Evolutionary conservation across 2,888 invertebrate species (phyloP), one percentile per base, ranked within the genome.

Genomic region (Cartodere bifasciata): DNA sequence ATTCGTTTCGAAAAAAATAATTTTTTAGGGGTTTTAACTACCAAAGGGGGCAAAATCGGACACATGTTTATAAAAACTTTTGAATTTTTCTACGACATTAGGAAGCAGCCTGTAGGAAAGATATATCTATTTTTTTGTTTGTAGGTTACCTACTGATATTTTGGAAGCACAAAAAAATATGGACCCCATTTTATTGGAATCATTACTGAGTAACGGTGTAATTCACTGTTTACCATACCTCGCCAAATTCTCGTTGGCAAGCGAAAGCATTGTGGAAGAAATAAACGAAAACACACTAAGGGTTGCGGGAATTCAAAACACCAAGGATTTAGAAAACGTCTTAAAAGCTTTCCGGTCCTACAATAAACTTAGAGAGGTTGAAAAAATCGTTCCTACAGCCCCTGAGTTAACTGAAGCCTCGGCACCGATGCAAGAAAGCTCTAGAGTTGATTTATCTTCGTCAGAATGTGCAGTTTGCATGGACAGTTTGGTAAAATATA

Each of bases 381-480:
- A 22, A 16, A 20, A 22, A 27, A 23, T 21, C 16, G 3, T 2
- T 16, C 31, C 30, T 13, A 29, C 6, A 16, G 29, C 34, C 21
- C 34, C 23, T 16, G 30, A 53, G 35, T 5, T 41, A 13, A 41
- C 46, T 22, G 52, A 47, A 37, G 51, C 54, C 16, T 56, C 52
- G 36, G 55, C 53, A 25, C 55, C 60, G 5, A 45, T 48, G 17
- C 44, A 43, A 16, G 52, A 56, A 53, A 56, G 45, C 29, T n/a
- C n/a, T n/a, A n/a, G n/a, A n/a, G n/a, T n/a, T n/a, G n/a, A n/a
- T n/a, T n/a, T n/a, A n/a, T n/a, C n/a, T n/a, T n/a, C n/a, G n/a
- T n/a, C 72, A 5, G 87, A 88, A 62, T 88, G 88, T 64, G 81
- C 85, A 20, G 68, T 88, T 45, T 88, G 87, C 55, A 72, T 88